Conservation (phyloP, 1,140 invertebrate species). For the Lepidurus apus region DNA sequence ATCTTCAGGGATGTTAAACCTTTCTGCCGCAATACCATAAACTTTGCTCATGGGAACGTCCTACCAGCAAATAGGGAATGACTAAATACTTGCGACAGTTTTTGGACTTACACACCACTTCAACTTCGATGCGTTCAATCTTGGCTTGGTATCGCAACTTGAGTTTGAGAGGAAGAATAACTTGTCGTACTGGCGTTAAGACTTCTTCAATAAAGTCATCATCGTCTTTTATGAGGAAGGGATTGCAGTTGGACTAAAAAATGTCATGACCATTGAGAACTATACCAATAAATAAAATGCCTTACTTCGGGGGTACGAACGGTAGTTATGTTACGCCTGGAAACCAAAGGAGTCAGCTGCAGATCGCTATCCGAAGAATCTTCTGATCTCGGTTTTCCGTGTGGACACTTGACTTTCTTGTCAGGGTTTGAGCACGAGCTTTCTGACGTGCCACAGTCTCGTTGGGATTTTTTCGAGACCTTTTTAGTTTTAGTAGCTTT, state of each 20-base stretch:
- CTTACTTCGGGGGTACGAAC: not conserved
- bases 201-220: not conserved
- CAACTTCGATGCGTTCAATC: not conserved
- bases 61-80: not conserved
- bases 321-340: not conserved
- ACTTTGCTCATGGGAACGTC: not conserved
- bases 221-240: not conserved
- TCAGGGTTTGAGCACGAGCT: not conserved
- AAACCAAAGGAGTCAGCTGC: not conserved
- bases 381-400: not conserved
- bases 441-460: not conserved
- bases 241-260: not conserved
- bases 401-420: not conserved
- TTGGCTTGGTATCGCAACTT: not conserved
- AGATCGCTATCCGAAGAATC: not conserved
- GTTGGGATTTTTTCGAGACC: not conserved
- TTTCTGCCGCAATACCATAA: not conserved
- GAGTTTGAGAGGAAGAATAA: not conserved
- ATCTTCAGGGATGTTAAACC: conserved; percentile 3
- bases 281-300: not conserved
- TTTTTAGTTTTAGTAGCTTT: not conserved
- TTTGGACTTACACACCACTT: not conserved
- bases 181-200: not conserved
- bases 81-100: not conserved
- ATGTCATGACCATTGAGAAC: not conserved